Conservation (phyloP, 64 coral and sea anemone species). For the Cladopsammia gracilis region DNA sequence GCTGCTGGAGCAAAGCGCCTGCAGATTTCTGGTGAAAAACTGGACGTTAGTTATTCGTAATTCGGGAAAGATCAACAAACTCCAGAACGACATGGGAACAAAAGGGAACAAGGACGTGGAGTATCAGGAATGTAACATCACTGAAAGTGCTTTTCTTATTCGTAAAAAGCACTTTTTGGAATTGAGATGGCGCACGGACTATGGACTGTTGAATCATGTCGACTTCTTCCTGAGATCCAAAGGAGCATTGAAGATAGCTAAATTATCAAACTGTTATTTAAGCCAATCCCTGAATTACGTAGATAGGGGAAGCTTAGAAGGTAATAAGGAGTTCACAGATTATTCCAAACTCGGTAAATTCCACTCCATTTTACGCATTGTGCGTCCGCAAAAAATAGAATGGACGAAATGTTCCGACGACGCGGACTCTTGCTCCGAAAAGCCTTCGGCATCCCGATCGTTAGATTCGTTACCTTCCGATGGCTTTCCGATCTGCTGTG, state of each 20-base stretch:
- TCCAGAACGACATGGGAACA: no score
- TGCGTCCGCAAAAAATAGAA: slow-evolving; percentile 17
- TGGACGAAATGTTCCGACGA: slow-evolving; percentile 75
- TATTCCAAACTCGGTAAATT: slow-evolving; percentile 62
- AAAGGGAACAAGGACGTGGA: not conserved
- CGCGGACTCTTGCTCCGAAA: slow-evolving; percentile 7
- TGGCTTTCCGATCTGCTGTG: slow-evolving; percentile 71
- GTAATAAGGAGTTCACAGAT: slow-evolving; percentile 42
- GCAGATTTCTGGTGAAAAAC: slow-evolving; percentile 23
- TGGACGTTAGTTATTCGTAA: slow-evolving; percentile 68
- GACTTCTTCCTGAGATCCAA: slow-evolving; percentile 73
- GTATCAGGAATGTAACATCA: slow-evolving; percentile 43
- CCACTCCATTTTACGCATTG: slow-evolving; percentile 64
- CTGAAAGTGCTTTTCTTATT: slow-evolving; percentile 59
- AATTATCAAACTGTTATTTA: slow-evolving; percentile 31
- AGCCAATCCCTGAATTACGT: slow-evolving; percentile 31
- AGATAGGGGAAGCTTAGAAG: slow-evolving; percentile 36
- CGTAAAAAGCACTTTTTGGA: slow-evolving; percentile 56
- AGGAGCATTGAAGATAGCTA: slow-evolving; percentile 62
- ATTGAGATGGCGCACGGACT: slow-evolving; percentile 41
- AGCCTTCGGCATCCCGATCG: not conserved
- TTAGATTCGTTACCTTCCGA: not conserved
- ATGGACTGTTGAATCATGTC: slow-evolving; percentile 41
- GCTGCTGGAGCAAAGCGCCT: slow-evolving; percentile 33
- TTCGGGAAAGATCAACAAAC: slow-evolving; percentile 16